phyloP scores from a whole-genome alignment of 2,113 vertebrate species.

The Odontesthes bonariensis region DNA sequence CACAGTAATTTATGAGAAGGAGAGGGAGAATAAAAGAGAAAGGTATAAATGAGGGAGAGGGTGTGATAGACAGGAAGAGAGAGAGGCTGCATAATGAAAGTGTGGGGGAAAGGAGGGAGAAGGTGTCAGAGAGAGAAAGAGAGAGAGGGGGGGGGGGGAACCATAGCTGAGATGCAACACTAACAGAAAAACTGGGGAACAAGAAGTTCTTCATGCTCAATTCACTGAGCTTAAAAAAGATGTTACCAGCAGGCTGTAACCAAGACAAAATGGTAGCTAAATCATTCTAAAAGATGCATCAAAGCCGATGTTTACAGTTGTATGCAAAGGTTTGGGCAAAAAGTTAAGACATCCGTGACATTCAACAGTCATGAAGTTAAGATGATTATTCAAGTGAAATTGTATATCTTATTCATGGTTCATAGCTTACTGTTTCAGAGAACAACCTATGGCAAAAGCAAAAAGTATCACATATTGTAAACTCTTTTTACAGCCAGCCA shows the following conservation, averaged over 20 bases:
- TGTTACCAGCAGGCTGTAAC: conserved; percentile 19
- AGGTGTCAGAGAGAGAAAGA: conserved; percentile 3
- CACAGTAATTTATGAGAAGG: conserved; percentile 58
- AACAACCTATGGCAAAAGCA: no score
- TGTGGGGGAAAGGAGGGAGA: background rate
- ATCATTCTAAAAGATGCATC: no score
- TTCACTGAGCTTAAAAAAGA: conserved; percentile 30
- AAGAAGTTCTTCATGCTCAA: conserved; percentile 30
- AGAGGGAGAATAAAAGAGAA: conserved; percentile 44
- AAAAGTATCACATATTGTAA: no score
- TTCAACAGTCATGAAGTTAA: no score
- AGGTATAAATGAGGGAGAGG: conserved; percentile 26
- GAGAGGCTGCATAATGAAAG: background rate
- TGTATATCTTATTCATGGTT: no score
- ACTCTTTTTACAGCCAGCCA: no score
- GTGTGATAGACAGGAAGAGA: conserved; percentile 9
- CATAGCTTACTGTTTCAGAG: no score
- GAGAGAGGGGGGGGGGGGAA: conserved; percentile 2
- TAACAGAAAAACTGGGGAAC: conserved; percentile 6
- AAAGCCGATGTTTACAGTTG: no score
- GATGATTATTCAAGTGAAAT: no score
- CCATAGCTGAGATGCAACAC: background rate
- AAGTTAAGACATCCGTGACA: no score
- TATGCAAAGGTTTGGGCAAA: no score
- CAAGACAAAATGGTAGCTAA: background rate